Percentiles rank a stretch among this genome's conserved stretches.
phyloP scores from a whole-genome alignment of 23 tunicate species.

The Trididemnum miniatum region DNA sequence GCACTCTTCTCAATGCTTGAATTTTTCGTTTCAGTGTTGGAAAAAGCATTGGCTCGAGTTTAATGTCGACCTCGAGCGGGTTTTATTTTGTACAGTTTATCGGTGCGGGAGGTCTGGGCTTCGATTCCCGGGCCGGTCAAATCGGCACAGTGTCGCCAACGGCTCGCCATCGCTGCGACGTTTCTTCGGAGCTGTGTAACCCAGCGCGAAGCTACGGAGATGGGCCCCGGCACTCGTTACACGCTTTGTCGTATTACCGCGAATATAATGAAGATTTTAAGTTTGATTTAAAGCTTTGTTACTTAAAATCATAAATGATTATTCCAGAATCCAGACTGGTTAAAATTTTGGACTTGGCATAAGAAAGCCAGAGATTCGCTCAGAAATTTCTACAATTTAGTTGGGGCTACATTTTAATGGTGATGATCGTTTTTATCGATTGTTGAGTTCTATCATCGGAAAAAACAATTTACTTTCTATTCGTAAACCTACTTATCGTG shows the following conservation, averaged over 20 bases:
- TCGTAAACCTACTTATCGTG: no score
- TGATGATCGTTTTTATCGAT: no score
- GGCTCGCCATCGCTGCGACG: background rate
- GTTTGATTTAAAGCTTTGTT: background rate
- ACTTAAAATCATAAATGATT: no score
- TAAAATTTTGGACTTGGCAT: no score
- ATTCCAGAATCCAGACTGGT: no score
- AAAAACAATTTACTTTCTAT: no score
- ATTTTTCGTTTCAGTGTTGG: background rate
- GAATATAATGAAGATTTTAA: background rate
- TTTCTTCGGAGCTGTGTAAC: background rate
- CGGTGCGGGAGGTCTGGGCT: background rate
- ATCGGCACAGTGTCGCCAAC: background rate
- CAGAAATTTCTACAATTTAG: no score
- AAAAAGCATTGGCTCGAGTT: background rate
- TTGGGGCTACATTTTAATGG: no score
- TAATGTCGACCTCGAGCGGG: background rate
- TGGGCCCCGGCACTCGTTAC: background rate
- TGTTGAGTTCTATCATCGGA: no score
- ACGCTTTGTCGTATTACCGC: background rate
- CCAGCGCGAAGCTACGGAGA: background rate
- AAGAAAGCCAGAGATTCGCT: no score
- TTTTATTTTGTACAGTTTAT: background rate
- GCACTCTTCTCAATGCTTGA: no score
- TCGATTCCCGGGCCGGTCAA: background rate